Percentiles rank a stretch among this genome's conserved stretches.
These are phyloP conservation scores for Chamaetylas fuelleborni DNA, from an alignment of 2,113 vertebrate species.

Conservation along the genomic window DNA sequence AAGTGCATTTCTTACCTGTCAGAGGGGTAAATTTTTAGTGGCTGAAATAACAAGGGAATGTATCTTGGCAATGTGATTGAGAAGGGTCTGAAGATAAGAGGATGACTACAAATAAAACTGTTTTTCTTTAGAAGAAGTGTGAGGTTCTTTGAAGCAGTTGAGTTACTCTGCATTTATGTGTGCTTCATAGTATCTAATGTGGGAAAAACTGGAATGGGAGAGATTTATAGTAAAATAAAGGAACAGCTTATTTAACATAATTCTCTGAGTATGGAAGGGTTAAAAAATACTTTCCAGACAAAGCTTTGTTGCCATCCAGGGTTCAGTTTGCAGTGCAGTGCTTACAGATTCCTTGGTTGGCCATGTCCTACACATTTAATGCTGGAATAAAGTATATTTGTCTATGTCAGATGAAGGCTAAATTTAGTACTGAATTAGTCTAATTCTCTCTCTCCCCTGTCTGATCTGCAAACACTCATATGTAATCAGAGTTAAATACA, in stretches of 20 bases:
- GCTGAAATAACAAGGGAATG: not conserved
- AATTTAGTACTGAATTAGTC: not conserved
- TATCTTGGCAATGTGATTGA: not conserved
- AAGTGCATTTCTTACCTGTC: not conserved
- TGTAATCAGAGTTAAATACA: not conserved
- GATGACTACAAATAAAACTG: not conserved
- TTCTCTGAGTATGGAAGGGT: not conserved
- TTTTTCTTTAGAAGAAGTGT: not conserved
- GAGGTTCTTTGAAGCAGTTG: not conserved
- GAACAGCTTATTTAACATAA: not conserved
- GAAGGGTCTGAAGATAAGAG: not conserved
- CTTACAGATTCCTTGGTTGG: not conserved
- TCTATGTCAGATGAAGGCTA: not conserved
- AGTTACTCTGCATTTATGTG: not conserved
- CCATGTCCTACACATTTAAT: accelerated
- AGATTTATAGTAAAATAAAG: not conserved
- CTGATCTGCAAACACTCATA: not conserved
- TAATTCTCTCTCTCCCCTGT: not conserved
- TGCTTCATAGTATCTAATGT: not conserved
- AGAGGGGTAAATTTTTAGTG: not conserved
- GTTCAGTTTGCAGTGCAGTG: not conserved
- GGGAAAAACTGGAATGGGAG: not conserved
- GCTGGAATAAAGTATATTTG: not conserved
- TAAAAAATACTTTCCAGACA: not conserved
- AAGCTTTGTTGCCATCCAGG: not conserved